Evolutionary conservation across 1,140 invertebrate species (phyloP).

Genomic region (Trachymyrmex septentrionalis): DNA sequence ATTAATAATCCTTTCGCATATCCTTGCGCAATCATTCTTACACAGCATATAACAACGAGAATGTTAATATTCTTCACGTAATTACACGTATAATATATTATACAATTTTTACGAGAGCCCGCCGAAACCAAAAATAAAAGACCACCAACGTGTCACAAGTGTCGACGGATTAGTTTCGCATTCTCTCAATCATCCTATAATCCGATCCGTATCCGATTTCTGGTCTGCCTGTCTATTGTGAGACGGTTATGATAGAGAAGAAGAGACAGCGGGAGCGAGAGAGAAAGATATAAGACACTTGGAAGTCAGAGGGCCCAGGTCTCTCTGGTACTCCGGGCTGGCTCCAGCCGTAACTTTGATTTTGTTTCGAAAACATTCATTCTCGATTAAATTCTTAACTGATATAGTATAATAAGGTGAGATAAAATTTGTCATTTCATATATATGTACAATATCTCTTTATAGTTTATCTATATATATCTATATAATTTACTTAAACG

Average conservation of each 20-base stretch:
- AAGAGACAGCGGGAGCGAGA: constrained; percentile 77
- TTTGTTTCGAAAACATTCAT: constrained; percentile 81
- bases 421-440: constrained; percentile 79
- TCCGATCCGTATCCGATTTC: constrained; percentile 62
- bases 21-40: constrained; percentile 43
- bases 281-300: constrained; percentile 83
- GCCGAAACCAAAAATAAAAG: constrained; percentile 31
- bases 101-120: constrained; percentile 35
- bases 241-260: constrained; percentile 80
- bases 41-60: constrained; percentile 54
- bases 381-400: constrained; percentile 79
- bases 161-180: constrained; percentile 35
- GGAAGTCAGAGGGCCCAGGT: constrained; percentile 81
- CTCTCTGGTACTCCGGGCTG: constrained; percentile 74
- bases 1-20: not conserved
- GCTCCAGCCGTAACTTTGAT: constrained; percentile 80
- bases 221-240: constrained; percentile 79
- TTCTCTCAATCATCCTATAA: constrained; percentile 38
- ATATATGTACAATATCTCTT: constrained; percentile 82
- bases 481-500: constrained; percentile 80
- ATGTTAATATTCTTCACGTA: constrained; percentile 55
- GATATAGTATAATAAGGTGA: constrained; percentile 68
- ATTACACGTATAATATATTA: constrained; percentile 48
- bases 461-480: constrained; percentile 60
- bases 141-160: constrained; percentile 1